Conservation (phyloP, 2,113 vertebrate species). For the Archilochus colubris region DNA sequence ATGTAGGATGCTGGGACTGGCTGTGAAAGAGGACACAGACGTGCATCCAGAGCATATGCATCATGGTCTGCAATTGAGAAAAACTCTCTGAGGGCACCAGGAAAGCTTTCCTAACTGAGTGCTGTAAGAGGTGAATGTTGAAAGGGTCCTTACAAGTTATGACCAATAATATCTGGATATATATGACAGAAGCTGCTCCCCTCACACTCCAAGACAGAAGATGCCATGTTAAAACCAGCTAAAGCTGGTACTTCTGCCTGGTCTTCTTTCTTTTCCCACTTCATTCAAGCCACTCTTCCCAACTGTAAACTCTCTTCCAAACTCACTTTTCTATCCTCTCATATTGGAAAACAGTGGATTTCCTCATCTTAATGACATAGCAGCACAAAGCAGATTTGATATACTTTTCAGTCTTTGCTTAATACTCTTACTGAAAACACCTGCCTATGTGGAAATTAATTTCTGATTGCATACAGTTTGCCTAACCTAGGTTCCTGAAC, state of each 20-base stretch:
- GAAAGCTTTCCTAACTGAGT: background rate
- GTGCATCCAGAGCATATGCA: background rate
- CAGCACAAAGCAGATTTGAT: background rate
- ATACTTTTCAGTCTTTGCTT: background rate
- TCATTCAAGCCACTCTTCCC: background rate
- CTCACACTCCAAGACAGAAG: background rate
- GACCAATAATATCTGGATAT: background rate
- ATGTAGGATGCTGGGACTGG: background rate
- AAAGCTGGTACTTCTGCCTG: background rate
- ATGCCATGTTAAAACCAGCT: background rate
- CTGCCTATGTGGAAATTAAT: background rate
- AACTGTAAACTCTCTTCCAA: background rate
- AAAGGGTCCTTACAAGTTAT: background rate
- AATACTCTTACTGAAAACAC: background rate
- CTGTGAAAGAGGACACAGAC: background rate
- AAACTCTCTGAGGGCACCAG: background rate
- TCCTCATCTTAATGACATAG: background rate
- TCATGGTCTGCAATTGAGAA: background rate
- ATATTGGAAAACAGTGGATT: background rate
- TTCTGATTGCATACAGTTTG: background rate
- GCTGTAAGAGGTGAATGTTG: background rate
- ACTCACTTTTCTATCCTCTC: background rate
- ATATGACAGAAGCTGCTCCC: background rate
- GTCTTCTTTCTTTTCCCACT: background rate
- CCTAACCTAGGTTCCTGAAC: background rate